Percentiles rank a stretch among this genome's conserved stretches.
Evolutionary conservation across 92 coral and sea anemone genomes (phyloP).

Genomic region (Epizoanthus illoricatus): DNA sequence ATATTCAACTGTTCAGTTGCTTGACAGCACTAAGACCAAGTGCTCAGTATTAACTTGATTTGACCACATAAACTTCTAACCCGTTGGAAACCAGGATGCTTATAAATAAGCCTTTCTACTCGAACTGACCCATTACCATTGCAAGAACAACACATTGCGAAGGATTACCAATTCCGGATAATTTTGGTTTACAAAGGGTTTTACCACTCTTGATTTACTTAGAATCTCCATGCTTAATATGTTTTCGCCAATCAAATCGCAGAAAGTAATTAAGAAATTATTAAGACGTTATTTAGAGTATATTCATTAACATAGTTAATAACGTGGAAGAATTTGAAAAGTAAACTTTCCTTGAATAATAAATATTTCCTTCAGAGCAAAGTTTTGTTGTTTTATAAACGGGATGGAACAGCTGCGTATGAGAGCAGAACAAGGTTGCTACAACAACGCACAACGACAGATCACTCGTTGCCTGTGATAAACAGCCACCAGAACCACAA

Average conservation of each 20-base stretch:
- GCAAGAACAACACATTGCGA: neutral
- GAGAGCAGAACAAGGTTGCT: neutral
- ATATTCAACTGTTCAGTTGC: neutral
- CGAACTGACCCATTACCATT: neutral
- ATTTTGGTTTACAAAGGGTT: slow-evolving; percentile 12
- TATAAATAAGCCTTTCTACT: neutral
- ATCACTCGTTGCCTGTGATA: neutral
- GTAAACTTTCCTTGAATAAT: slow-evolving; percentile 18
- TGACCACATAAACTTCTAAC: neutral
- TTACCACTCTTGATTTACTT: slow-evolving; percentile 15
- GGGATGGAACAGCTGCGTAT: neutral
- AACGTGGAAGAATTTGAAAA: slow-evolving; percentile 14
- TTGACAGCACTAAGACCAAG: slow-evolving; percentile 3
- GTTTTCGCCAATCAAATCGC: slow-evolving; percentile 34
- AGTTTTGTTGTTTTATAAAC: neutral
- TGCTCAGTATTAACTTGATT: neutral
- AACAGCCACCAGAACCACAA: neutral
- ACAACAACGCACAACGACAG: neutral
- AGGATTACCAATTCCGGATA: neutral
- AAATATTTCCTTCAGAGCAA: neutral
- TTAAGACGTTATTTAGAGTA: slow-evolving; percentile 9
- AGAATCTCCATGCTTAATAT: neutral
- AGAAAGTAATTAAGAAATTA: slow-evolving; percentile 31
- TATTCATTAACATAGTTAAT: slow-evolving; percentile 38
- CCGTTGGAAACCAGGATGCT: neutral